Base-by-base conservation (phyloP, 2,113 vertebrate genomes). In the Cololabis saira region DNA sequence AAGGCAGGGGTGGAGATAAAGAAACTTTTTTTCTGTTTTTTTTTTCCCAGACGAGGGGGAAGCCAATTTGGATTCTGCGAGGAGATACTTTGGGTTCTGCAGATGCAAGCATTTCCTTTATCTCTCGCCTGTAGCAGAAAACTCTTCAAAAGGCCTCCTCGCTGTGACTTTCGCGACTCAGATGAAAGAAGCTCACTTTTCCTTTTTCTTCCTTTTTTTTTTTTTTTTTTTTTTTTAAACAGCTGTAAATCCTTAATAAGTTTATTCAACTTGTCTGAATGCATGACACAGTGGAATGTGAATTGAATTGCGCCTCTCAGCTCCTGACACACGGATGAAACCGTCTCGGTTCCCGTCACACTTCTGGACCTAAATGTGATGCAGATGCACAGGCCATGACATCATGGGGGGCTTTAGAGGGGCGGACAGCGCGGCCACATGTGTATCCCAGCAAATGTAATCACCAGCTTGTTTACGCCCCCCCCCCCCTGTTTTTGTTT, bases 91-190 rank as follows among this genome's bases (percentile, higher is more conserved):
- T 0, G 30, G 37, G 16, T 89, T 89, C 74, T 89, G 84, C 83
- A 71, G 76, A 89, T 82, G 81, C 74, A 71, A 82, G 78, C 78
- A 13, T 75, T 90, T 85, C 80, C 82, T 87, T 87, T 90, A 85
- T 90, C 80, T 84, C 48, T 74, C 19, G 88, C 84, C 83, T 81
- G 70, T 40, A 87, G 84, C 79, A 68, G 77, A 65, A n/a, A n/a
- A 55, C 74, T 74, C 82, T 86, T 83, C 76, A 81, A 80, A 88
- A 81, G 65, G 65, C 47, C 66, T 55, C 45, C 52, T 60, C 15
- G 54, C 68, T 61, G 0, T 30, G 60, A 66, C 80, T 74, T 75
- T 81, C 60, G 68, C 59, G 33, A 1, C 78, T 62, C 51, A 49
- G 7, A 80, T 87, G 70, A 86, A 76, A 83, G 78, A 12, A 21